These are phyloP conservation scores for Antheraea yamamai DNA, from an alignment of 2,888 invertebrate species.

Conservation along the genomic window DNA sequence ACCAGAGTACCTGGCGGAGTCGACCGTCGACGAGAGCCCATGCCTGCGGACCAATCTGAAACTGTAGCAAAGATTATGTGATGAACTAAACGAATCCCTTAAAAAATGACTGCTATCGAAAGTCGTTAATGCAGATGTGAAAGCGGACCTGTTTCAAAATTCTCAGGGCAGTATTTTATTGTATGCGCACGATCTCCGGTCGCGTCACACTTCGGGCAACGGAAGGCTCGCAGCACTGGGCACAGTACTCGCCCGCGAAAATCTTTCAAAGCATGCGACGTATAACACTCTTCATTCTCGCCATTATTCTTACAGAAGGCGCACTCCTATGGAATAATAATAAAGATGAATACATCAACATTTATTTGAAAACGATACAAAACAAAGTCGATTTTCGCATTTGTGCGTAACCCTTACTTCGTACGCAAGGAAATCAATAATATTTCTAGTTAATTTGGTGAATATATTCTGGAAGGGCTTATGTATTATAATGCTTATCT, in stretches of 20 bases:
- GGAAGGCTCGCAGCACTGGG: conserved; percentile 87
- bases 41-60: conserved; percentile 48
- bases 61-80: conserved; percentile 28
- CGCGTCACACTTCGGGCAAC: conserved; percentile 87
- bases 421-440: no score
- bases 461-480: no score
- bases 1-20: conserved; percentile 45
- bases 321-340: conserved; percentile 73
- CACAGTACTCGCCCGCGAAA: conserved; percentile 85
- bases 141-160: conserved; percentile 45
- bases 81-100: not conserved
- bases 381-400: no score
- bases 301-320: conserved; percentile 91
- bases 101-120: no score
- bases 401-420: no score
- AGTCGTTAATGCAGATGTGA: not conserved
- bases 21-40: conserved; percentile 55
- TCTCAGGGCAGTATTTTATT: conserved; percentile 68
- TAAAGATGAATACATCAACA: not conserved
- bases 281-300: conserved; percentile 84
- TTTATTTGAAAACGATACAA: not conserved
- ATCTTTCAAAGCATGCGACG: conserved; percentile 86
- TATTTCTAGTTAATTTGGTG: no score
- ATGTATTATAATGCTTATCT: no score
- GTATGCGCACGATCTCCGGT: conserved; percentile 89